phyloP scores from a whole-genome alignment of 2,113 vertebrate genomes.

The Malaclemys terrapin region DNA sequence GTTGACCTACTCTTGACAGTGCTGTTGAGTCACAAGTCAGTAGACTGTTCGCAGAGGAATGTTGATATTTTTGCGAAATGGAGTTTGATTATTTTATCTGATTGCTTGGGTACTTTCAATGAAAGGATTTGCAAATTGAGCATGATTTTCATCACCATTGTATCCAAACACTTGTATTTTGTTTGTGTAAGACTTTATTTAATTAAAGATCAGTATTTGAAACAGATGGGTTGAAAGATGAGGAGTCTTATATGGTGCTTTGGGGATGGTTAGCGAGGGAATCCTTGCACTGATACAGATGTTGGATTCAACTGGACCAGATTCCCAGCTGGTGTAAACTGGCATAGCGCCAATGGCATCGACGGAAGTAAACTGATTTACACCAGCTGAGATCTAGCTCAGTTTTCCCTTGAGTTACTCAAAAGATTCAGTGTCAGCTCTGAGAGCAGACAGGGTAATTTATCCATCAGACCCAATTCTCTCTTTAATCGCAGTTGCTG shows the following conservation, averaged over 20 bases:
- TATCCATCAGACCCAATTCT: not conserved
- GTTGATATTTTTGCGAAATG: slow-evolving; percentile 37
- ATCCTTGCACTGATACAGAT: not conserved
- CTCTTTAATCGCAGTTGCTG: not conserved
- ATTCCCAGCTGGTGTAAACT: not conserved
- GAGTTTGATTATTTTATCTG: slow-evolving; percentile 62
- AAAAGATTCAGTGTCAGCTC: not conserved
- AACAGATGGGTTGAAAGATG: not conserved
- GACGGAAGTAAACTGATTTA: not conserved
- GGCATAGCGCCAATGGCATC: not conserved
- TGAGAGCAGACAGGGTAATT: not conserved
- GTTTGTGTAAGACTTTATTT: slow-evolving; percentile 32
- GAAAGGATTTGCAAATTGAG: slow-evolving; percentile 70
- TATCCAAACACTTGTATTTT: slow-evolving; percentile 14
- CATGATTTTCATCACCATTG: slow-evolving; percentile 69
- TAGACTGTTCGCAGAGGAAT: slow-evolving; percentile 33
- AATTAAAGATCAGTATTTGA: slow-evolving; percentile 30
- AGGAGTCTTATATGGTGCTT: not conserved
- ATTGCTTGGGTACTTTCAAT: slow-evolving; percentile 72
- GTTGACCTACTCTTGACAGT: not conserved
- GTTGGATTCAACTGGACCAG: not conserved
- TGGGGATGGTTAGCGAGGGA: not conserved
- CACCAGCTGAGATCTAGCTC: rapidly evolving
- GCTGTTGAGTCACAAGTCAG: slow-evolving; percentile 39
- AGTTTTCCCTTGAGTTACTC: not conserved